phyloP scores from a whole-genome alignment of 2,797 vertebrate species.

The Kryptolebias ocellatus region DNA sequence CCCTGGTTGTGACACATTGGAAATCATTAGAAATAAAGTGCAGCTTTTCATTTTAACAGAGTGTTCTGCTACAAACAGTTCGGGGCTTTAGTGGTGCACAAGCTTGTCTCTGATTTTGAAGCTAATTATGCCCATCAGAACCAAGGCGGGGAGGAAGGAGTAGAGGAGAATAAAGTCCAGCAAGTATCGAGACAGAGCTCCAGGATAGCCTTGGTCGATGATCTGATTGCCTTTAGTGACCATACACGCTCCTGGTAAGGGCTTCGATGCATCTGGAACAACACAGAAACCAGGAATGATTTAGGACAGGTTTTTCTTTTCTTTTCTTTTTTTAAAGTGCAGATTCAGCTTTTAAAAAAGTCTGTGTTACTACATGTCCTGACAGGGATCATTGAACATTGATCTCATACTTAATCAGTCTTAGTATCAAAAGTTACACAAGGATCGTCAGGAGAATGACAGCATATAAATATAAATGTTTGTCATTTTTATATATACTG shows the following conservation, averaged over 20 bases:
- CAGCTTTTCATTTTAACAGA: neutral
- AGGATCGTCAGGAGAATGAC: neutral
- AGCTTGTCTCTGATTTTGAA: slow-evolving; percentile 91
- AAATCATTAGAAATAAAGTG: slow-evolving; percentile 5
- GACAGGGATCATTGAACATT: slow-evolving; percentile 18
- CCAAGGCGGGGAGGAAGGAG: slow-evolving; percentile 88
- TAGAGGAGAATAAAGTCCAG: slow-evolving; percentile 90
- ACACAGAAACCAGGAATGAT: neutral
- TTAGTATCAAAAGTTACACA: neutral
- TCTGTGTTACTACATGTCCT: neutral
- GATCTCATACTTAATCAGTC: slow-evolving; percentile 1
- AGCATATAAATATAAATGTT: neutral
- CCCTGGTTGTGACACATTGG: no score
- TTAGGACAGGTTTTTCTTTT: neutral
- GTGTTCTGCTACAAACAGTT: neutral
- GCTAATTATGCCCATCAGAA: slow-evolving; percentile 85
- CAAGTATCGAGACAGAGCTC: slow-evolving; percentile 84
- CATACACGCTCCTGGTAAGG: slow-evolving; percentile 68
- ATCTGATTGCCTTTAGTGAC: slow-evolving; percentile 74
- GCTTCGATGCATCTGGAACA: slow-evolving; percentile 55
- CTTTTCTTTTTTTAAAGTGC: slow-evolving; percentile 2
- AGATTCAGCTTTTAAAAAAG: slow-evolving; percentile 5
- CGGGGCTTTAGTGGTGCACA: slow-evolving; percentile 74
- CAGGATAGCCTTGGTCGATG: slow-evolving; percentile 86
- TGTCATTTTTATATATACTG: no score